Percentiles rank a stretch among this genome's conserved stretches.
Evolutionary conservation across 2,797 vertebrate genomes (phyloP).

Genomic region (Chelmon rostratus): DNA sequence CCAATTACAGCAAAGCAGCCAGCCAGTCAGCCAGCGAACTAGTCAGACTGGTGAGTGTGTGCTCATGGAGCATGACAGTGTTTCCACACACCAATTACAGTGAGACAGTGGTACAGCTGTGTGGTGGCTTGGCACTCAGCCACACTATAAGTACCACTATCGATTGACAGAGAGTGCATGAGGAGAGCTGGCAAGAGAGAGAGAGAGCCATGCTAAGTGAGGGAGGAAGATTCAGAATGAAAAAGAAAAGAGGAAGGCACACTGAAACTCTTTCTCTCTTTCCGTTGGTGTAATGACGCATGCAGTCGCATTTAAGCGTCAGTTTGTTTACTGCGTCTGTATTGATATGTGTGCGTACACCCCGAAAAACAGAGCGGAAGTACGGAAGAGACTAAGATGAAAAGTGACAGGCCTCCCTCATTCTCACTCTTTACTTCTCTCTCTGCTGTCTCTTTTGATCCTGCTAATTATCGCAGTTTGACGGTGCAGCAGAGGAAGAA

Average conservation of each 20-base stretch:
- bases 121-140: slow-evolving; percentile 77
- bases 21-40: slow-evolving; percentile 58
- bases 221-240: slow-evolving; percentile 36
- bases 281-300: slow-evolving; percentile 35
- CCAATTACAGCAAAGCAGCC: slow-evolving; percentile 73
- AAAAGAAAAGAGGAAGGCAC: slow-evolving; percentile 2
- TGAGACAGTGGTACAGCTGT: slow-evolving; percentile 74
- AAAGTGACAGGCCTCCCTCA: slow-evolving; percentile 70
- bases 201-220: slow-evolving; percentile 31
- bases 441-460: slow-evolving; percentile 72
- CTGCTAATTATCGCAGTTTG: slow-evolving; percentile 81
- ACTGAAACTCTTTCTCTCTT: slow-evolving; percentile 16
- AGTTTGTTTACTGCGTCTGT: slow-evolving; percentile 52
- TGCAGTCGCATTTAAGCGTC: slow-evolving; percentile 9
- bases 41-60: slow-evolving; percentile 69
- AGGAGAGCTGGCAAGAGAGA: slow-evolving; percentile 20
- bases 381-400: slow-evolving; percentile 46
- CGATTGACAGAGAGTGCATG: slow-evolving; percentile 67
- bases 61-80: slow-evolving; percentile 80
- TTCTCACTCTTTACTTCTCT: slow-evolving; percentile 55
- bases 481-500: slow-evolving; percentile 62
- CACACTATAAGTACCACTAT: slow-evolving; percentile 78
- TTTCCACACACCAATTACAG: slow-evolving; percentile 84
- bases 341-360: slow-evolving; percentile 9
- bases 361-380: slow-evolving; percentile 8